These are phyloP conservation scores for Protobothrops mucrosquamatus DNA, from an alignment of 2,113 vertebrate genomes.

Conservation along the genomic window DNA sequence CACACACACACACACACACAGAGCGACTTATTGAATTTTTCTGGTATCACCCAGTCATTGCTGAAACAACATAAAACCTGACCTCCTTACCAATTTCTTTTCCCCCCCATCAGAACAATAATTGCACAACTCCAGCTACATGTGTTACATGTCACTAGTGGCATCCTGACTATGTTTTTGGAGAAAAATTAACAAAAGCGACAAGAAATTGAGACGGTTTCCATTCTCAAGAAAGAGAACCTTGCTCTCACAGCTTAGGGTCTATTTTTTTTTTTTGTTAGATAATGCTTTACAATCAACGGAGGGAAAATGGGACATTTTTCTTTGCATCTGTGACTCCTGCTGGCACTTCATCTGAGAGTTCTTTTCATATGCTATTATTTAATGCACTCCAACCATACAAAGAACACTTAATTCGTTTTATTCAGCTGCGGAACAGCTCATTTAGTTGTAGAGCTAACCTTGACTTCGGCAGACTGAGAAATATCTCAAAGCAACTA, in stretches of 20 bases:
- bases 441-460: slow-evolving; percentile 14
- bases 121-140: not conserved
- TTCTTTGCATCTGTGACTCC: not conserved
- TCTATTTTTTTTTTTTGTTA: not conserved
- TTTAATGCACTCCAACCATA: not conserved
- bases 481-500: not conserved
- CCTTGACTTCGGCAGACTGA: not conserved
- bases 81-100: not conserved
- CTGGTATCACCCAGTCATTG: not conserved
- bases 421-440: not conserved
- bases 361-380: slow-evolving; percentile 5
- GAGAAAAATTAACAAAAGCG: not conserved
- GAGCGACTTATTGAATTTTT: not conserved
- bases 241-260: not conserved
- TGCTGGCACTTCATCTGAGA: not conserved
- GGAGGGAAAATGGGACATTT: not conserved
- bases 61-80: not conserved
- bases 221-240: not conserved
- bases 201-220: not conserved
- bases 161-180: not conserved
- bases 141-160: not conserved
- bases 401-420: not conserved
- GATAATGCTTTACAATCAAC: not conserved
- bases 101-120: not conserved
- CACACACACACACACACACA: no score